phyloP scores from a whole-genome alignment of 2,888 invertebrate species.

The Stenodera caucasica region DNA sequence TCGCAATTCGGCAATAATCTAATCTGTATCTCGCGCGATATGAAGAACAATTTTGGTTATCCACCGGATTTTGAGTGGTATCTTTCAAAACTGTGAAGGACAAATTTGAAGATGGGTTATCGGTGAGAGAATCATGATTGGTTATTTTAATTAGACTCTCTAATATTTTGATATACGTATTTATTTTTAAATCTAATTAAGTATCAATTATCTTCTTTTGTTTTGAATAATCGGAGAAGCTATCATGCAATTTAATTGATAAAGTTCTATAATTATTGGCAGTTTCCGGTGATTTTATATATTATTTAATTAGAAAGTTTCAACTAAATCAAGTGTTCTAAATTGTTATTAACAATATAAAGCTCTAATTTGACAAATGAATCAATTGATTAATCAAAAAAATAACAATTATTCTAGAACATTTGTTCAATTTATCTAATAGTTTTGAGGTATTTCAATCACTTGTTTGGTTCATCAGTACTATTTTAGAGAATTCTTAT shows the following conservation, averaged over 20 bases:
- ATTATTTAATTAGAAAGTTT: constrained; percentile 17
- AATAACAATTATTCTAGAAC: constrained; percentile 8
- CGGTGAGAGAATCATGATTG: too few relatives aligned
- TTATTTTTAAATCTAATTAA: constrained; percentile 10
- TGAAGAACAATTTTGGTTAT: too few relatives aligned
- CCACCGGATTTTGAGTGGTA: too few relatives aligned
- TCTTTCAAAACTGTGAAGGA: too few relatives aligned
- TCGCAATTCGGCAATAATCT: too few relatives aligned
- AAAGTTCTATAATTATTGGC: constrained; percentile 34
- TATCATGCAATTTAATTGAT: constrained; percentile 20
- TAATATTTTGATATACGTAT: constrained; percentile 4
- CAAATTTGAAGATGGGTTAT: neutral
- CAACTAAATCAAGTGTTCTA: constrained; percentile 8
- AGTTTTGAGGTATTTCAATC: constrained; percentile 27
- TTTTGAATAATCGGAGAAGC: constrained; percentile 14
- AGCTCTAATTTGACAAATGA: constrained; percentile 11
- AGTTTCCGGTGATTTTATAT: constrained; percentile 27
- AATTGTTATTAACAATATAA: constrained; percentile 13
- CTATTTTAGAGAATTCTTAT: constrained; percentile 9
- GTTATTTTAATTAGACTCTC: neutral
- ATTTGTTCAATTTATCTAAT: constrained; percentile 6
- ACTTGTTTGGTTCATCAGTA: constrained; percentile 22
- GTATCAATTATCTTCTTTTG: constrained; percentile 3
- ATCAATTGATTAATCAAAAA: neutral
- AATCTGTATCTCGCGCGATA: too few relatives aligned